Percentiles rank a stretch among this genome's conserved stretches.
Evolutionary conservation across 2,113 vertebrate species (phyloP).

Genomic region (Equus quagga): DNA sequence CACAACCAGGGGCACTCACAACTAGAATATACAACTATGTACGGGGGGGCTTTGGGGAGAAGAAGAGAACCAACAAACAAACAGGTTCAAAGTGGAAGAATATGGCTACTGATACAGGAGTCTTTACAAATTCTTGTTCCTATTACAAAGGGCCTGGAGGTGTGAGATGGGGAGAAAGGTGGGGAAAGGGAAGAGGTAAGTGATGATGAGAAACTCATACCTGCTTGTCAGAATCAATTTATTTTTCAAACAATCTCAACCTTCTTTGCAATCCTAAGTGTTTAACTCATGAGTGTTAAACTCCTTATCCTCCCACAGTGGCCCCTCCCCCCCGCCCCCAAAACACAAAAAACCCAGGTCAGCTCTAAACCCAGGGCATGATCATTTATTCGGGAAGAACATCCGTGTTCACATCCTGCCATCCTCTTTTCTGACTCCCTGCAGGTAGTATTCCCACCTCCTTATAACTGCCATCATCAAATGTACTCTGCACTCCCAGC

Average conservation of each 20-base stretch:
- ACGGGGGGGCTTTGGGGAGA: too few species aligned
- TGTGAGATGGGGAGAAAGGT: not conserved
- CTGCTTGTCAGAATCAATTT: not conserved
- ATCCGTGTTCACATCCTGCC: too few species aligned
- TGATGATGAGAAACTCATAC: not conserved
- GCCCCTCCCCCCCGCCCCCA: too few species aligned
- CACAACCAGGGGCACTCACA: too few species aligned
- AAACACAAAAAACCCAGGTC: too few species aligned
- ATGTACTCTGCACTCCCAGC: not conserved
- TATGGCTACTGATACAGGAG: not conserved
- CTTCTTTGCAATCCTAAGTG: not conserved
- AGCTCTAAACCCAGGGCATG: not conserved
- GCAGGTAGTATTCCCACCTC: rapidly evolving
- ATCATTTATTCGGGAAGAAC: not conserved
- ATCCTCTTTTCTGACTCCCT: not conserved
- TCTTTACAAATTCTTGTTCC: not conserved
- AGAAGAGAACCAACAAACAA: too few species aligned
- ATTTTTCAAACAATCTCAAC: not conserved
- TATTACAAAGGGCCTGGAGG: not conserved
- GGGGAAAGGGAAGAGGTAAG: not conserved
- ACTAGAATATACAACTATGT: too few species aligned
- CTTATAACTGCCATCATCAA: not conserved
- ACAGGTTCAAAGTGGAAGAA: not conserved
- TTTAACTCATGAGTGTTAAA: not conserved
- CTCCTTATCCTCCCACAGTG: not conserved